Evolutionary conservation across 1,140 invertebrate species (phyloP), one percentile per base, ranked within the genome.

Genomic region (Drosophila navojoa): DNA sequence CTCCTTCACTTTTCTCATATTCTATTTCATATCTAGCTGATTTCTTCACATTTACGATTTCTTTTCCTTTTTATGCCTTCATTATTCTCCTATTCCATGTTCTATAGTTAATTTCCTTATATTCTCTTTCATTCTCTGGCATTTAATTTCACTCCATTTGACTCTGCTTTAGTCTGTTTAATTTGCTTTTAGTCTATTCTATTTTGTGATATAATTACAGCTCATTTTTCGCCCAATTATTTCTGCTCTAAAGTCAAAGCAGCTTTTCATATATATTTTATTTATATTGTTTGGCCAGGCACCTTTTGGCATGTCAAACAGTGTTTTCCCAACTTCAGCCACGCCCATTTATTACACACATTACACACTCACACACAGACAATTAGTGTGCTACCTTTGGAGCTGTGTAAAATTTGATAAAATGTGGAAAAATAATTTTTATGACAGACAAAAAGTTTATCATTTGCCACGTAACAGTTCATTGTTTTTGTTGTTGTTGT

Each of bases 401-500:
- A 52, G 47, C 22, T 52, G 35, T 57, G 49, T 13, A 53, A 58
- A 62, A 63, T 71, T 74, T 59, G 7, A 13, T 44, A 53, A 76
- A 79, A 76, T 81, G 78, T 81, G 75, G 35, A 60, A 77, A 77
- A 81, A 77, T 86, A 78, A 76, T 62, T 85, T 86, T 71, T 79
- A 73, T 79, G 78, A 81, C 74, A 86, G 77, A 78, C 77, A 74
- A 86, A 81, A 86, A 87, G 81, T 86, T 86, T 86, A 86, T 86
- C 82, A 86, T 87, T 87, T 80, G 75, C 82, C 82, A 86, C 71
- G 75, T 78, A 72, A 63, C 63, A 86, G 75, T 86, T 86, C 76
- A 87, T 86, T 86, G 71, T 87, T 77, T 81, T 78, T 80, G 68
- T 40, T 47, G 25, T 55, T 38, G 47, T 42, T 59, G 25, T 40